Percentiles rank a stretch among this genome's conserved stretches.
Evolutionary conservation across 1,140 invertebrate genomes (phyloP).

Genomic region (Notospermus geniculatus): DNA sequence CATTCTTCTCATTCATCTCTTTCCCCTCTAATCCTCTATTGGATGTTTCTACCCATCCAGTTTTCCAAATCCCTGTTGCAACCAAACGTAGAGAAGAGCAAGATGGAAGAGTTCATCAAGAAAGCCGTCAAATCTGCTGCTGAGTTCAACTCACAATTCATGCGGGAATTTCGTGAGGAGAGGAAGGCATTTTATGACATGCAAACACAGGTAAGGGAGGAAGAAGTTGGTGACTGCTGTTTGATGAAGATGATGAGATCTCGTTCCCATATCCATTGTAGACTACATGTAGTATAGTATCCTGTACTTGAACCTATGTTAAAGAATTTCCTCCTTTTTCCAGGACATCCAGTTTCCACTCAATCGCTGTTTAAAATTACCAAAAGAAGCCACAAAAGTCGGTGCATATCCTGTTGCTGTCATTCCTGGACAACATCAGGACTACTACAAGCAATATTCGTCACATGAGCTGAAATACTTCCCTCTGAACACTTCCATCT

Average conservation of each 20-base stretch:
- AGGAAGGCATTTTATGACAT: conserved; percentile 60
- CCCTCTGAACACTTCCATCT: conserved; percentile 86
- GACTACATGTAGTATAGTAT: too few relatives aligned
- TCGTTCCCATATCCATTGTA: too few relatives aligned
- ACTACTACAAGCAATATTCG: conserved; percentile 70
- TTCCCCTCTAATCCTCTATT: too few relatives aligned
- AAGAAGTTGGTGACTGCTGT: too few relatives aligned
- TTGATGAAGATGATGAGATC: too few relatives aligned
- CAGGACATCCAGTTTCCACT: conserved; percentile 67
- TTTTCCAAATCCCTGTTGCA: conserved; percentile 21
- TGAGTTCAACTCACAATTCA: conserved; percentile 84
- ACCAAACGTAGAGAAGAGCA: conserved; percentile 55
- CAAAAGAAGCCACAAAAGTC: conserved; percentile 59
- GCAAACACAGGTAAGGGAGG: conserved; percentile 55
- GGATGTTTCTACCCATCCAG: conserved; percentile 5
- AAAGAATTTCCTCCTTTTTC: conserved; percentile 11
- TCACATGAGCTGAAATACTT: conserved; percentile 73
- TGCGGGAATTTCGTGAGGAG: conserved; percentile 70
- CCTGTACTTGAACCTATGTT: background rate
- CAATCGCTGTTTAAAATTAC: conserved; percentile 45
- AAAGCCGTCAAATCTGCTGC: conserved; percentile 83
- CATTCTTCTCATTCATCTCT: too few relatives aligned
- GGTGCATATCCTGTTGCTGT: conserved; percentile 85
- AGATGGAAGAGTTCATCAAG: conserved; percentile 69
- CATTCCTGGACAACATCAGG: conserved; percentile 89